These are phyloP conservation scores for Diaphora mendica DNA, from an alignment of 2,888 invertebrate species.

Conservation along the genomic window DNA sequence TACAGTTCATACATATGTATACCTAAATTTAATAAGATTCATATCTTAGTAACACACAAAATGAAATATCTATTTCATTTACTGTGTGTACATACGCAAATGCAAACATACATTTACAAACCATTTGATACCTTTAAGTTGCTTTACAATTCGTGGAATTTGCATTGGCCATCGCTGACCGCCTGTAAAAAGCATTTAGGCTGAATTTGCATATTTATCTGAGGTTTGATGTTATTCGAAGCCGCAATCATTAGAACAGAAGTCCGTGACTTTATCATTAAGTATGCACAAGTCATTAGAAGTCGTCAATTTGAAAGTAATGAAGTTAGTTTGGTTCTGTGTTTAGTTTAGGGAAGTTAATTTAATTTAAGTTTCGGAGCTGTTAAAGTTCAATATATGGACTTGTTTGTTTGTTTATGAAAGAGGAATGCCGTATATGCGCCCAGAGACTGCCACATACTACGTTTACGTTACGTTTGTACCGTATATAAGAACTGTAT, in stretches of 20 bases:
- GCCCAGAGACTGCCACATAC: neutral
- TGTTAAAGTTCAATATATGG: neutral
- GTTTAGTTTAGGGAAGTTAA: neutral
- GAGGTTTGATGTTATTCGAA: neutral
- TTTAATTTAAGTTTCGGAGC: neutral
- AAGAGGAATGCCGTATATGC: neutral
- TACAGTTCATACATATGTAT: too few relatives aligned
- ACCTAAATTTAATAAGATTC: too few relatives aligned
- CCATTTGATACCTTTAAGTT: too few relatives aligned
- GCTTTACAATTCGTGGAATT: neutral
- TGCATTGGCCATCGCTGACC: neutral
- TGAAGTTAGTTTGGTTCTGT: neutral
- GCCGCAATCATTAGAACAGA: neutral
- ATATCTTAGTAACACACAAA: too few relatives aligned
- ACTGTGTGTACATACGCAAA: too few relatives aligned
- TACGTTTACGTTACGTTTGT: neutral
- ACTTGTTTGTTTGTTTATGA: neutral
- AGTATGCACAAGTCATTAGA: neutral
- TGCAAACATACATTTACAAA: too few relatives aligned
- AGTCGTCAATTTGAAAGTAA: slow-evolving; percentile 1
- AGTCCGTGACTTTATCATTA: neutral
- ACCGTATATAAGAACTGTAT: neutral
- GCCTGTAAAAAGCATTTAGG: neutral
- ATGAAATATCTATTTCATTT: too few relatives aligned
- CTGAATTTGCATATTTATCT: neutral